Percentiles rank a stretch among this genome's conserved stretches.
Conservation (phyloP, 2,888 invertebrate species). For the Pollenia angustigena region DNA sequence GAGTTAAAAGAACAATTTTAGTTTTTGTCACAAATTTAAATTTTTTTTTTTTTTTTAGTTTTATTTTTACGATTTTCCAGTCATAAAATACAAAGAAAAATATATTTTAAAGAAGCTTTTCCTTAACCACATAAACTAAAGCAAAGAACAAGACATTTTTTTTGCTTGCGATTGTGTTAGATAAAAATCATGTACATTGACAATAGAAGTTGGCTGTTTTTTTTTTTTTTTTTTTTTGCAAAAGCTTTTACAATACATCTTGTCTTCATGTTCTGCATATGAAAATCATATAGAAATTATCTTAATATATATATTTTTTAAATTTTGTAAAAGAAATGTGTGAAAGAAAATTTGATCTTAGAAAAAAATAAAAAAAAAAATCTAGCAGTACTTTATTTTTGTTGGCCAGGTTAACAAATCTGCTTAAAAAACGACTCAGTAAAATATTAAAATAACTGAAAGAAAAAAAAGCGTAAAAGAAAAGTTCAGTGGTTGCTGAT, state of each 20-base stretch:
- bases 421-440: slow-evolving; percentile 9
- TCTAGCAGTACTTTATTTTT: slow-evolving; percentile 51
- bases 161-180: slow-evolving; percentile 21
- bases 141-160: background rate
- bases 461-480: slow-evolving; percentile 11
- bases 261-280: slow-evolving; percentile 53
- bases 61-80: background rate
- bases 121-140: slow-evolving; percentile 8
- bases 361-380: slow-evolving; percentile 20
- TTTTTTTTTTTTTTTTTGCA: too few relatives aligned
- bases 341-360: slow-evolving; percentile 57
- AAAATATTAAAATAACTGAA: background rate
- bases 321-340: slow-evolving; percentile 29
- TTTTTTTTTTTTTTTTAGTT: background rate
- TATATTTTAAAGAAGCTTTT: background rate
- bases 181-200: slow-evolving; percentile 35
- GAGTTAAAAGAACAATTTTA: slow-evolving; percentile 38
- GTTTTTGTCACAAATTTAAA: background rate
- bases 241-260: slow-evolving; percentile 8
- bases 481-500: slow-evolving; percentile 54
- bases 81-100: background rate
- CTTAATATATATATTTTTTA: background rate
- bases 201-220: slow-evolving; percentile 18
- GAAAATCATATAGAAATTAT: slow-evolving; percentile 49
- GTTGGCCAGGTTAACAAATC: slow-evolving; percentile 41